Percentiles rank a stretch among this genome's conserved stretches.
These are phyloP conservation scores for Poeciliopsis infans DNA, from an alignment of 2,797 vertebrate genomes.

Conservation along the genomic window DNA sequence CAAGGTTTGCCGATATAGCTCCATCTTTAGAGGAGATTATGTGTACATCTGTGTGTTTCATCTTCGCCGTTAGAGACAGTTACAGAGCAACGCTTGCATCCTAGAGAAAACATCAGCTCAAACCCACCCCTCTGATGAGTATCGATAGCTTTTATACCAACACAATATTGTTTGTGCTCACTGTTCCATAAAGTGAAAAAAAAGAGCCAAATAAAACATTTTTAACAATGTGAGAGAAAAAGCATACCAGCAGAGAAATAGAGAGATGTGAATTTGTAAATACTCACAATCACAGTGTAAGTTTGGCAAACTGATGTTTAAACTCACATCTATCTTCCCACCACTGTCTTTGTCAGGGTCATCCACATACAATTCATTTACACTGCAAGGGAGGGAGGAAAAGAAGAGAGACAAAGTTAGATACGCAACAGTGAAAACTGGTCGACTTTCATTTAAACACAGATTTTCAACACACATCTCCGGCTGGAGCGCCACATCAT, in stretches of 20 bases:
- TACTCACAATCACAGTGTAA: slow-evolving; percentile 76
- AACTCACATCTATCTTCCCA: slow-evolving; percentile 98
- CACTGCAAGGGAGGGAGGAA: slow-evolving; percentile 76
- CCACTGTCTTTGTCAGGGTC: slow-evolving; percentile 98
- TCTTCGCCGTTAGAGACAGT: neutral
- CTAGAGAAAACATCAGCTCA: neutral
- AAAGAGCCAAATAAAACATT: slow-evolving; percentile 6
- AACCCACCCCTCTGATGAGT: neutral
- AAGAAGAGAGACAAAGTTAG: slow-evolving; percentile 18
- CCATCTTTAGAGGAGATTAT: neutral
- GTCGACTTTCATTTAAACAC: neutral
- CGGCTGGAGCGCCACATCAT: slow-evolving; percentile 19
- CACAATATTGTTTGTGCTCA: neutral
- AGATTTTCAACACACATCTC: slow-evolving; percentile 8
- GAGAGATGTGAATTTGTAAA: slow-evolving; percentile 59
- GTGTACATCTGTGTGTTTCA: neutral
- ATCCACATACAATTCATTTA: slow-evolving; percentile 98
- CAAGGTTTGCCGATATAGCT: neutral
- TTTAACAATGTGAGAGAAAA: slow-evolving; percentile 15
- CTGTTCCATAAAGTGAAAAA: slow-evolving; percentile 6
- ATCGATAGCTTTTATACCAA: no score
- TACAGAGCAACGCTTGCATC: neutral
- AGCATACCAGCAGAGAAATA: slow-evolving; percentile 41
- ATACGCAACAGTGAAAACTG: neutral
- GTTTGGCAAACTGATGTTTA: slow-evolving; percentile 57